Base-by-base conservation (phyloP, 2,797 vertebrate genomes). In the Pipistrellus pipistrellus region DNA sequence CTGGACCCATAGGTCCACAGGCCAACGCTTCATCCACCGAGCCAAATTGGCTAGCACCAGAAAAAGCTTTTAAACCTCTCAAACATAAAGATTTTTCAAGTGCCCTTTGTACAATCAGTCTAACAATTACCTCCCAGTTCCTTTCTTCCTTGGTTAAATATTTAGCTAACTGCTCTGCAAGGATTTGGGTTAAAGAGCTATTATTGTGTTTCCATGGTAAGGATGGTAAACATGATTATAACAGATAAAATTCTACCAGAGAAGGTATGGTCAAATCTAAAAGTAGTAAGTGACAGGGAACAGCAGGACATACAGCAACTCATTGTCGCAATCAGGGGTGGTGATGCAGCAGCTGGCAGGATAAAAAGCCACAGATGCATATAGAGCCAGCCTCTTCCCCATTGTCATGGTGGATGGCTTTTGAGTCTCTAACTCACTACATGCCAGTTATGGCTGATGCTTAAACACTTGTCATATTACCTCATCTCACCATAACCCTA, bases 81-180 rank as follows among this genome's bases (percentile, higher is more conserved):
- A 68, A 88, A 81, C 9, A 12, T 35, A 72, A 48, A 85, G 21
- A n/a, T 76, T 90, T 91, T 92, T 85, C 59, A 84, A 46, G 35
- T 75, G 51, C 48, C 57, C 30, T 92, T 83, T 77, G 46, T 83
- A 72, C 57, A 64, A 53, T 80, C 77, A 30, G 27, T 84, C 68
- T 80, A 51, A 88, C 71, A 85, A 30, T 44, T 66, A n/a, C 57
- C 32, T 86, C 66, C 20, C 12, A 20, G 9, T 88, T 77, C 77
- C 62, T 91, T 9, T 8, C 30, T 82, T 32, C 30, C 27, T 84
- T 68, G 48, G 48, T 96, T 91, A 95, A 95, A 88, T 95, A 96
- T 90, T 95, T 92, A 90, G 85, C 53, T 17, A 83, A 41, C 38
- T 27, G 21, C 51, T 59, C 68, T 80, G 17, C 88, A 4, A 4